Percentiles rank a stretch among this genome's conserved stretches.
Conservation (phyloP, 2,797 vertebrate genomes). For the Linurgus olivaceus region DNA sequence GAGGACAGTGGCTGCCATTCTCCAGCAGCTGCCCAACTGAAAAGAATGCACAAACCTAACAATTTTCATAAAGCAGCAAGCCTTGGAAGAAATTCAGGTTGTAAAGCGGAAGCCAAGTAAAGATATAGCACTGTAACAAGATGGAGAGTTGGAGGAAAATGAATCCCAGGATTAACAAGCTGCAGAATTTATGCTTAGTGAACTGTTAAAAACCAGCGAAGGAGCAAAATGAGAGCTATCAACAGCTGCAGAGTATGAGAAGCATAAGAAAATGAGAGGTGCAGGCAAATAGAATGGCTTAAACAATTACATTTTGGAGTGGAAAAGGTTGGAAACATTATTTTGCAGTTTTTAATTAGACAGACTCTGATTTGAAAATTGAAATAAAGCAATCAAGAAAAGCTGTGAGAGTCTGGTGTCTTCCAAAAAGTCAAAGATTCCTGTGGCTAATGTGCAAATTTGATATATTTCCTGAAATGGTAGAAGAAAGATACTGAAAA, state of each 20-base stretch:
- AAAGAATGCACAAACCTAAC: not conserved
- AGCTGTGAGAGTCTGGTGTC: not conserved
- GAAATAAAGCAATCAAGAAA: not conserved
- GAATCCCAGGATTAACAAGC: slow-evolving; percentile 23
- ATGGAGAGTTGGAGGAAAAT: not conserved
- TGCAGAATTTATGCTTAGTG: slow-evolving; percentile 18
- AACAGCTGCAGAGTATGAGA: not conserved
- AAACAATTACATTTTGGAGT: not conserved
- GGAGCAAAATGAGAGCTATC: slow-evolving; percentile 12
- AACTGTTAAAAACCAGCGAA: slow-evolving; percentile 24
- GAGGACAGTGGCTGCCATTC: not conserved
- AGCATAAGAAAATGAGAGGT: not conserved
- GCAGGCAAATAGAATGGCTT: not conserved
- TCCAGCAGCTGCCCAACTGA: not conserved
- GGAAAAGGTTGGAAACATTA: not conserved
- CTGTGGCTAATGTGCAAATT: not conserved
- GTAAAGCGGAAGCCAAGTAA: not conserved
- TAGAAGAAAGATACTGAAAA: not conserved
- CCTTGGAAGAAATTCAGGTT: not conserved
- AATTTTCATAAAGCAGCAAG: not conserved
- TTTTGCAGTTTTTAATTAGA: not conserved
- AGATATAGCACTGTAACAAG: not conserved
- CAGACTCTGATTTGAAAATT: not conserved
- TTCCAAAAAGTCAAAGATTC: not conserved
- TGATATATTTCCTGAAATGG: not conserved